Evolutionary conservation across 2,888 invertebrate species (phyloP).

Genomic region (Homarus gammarus): DNA sequence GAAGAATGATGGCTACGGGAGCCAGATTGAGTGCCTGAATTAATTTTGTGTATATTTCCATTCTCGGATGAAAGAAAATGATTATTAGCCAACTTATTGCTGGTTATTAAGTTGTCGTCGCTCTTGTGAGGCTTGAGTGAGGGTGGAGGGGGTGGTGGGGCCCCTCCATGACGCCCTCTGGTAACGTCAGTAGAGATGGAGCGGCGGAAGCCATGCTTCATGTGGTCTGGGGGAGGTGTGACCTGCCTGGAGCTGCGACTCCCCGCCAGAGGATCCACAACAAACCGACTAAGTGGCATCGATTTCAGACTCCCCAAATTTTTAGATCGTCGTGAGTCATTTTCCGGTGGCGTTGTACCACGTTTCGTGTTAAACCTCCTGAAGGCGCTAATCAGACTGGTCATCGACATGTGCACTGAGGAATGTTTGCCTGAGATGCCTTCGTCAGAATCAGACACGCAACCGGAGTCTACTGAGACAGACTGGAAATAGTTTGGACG

Average conservation of each 20-base stretch:
- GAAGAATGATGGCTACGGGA: neutral
- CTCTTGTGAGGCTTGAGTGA: constrained; percentile 57
- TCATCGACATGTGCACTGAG: constrained; percentile 65
- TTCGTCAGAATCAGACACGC: constrained; percentile 57
- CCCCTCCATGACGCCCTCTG: neutral
- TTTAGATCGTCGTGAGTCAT: constrained; percentile 3
- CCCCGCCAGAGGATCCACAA: constrained; percentile 66
- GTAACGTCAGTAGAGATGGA: constrained; percentile 57
- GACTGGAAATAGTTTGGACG: constrained; percentile 68
- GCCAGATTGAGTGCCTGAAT: neutral
- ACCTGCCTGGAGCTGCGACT: constrained; percentile 34
- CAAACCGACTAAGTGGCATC: constrained; percentile 67
- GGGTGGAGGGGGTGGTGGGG: constrained; percentile 31
- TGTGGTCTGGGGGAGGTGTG: constrained; percentile 45
- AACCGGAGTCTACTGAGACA: constrained; percentile 70
- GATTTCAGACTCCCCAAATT: constrained; percentile 55
- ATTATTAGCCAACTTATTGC: constrained; percentile 11
- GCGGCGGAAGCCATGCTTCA: constrained; percentile 34
- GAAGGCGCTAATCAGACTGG: constrained; percentile 54
- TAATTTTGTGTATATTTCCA: neutral
- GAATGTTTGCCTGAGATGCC: constrained; percentile 11
- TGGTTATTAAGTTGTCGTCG: constrained; percentile 51
- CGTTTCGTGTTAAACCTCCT: constrained; percentile 5
- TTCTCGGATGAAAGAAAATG: neutral
- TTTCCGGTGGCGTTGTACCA: neutral